Conservation (phyloP, 2,113 vertebrate genomes). For the Harpagus bidentatus region DNA sequence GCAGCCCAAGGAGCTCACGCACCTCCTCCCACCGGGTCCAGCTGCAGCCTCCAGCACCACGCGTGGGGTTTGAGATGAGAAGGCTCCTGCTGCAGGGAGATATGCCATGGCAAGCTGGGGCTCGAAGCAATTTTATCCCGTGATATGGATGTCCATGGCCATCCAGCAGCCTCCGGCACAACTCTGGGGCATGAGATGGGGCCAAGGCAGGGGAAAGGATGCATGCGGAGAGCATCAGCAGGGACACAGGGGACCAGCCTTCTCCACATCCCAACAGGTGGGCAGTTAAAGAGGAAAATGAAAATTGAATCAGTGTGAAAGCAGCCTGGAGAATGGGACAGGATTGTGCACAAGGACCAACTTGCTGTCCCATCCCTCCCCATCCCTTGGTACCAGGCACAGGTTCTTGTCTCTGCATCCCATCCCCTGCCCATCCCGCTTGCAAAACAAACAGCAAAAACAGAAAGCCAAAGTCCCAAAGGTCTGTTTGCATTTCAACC, state of each 20-base stretch:
- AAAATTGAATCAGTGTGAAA: not conserved
- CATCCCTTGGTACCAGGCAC: not conserved
- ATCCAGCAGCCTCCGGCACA: not conserved
- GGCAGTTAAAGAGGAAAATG: not conserved
- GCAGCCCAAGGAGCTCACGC: accelerated
- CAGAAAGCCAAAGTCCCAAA: not conserved
- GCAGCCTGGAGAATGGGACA: accelerated
- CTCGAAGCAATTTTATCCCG: accelerated
- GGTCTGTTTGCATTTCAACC: not conserved
- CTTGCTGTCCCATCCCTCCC: not conserved
- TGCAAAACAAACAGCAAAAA: not conserved
- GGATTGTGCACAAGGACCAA: not conserved
- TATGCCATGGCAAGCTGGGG: not conserved
- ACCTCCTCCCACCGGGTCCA: accelerated
- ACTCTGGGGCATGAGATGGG: accelerated
- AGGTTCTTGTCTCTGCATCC: not conserved
- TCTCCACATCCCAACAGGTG: accelerated
- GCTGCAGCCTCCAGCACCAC: not conserved
- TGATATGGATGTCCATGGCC: not conserved
- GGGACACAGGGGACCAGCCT: not conserved
- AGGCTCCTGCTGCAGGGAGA: not conserved
- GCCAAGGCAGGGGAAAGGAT: not conserved
- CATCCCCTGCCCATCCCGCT: not conserved
- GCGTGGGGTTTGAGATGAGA: accelerated
- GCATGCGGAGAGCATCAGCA: not conserved